These are phyloP conservation scores for Dasysyrphus tricinctus DNA, from an alignment of 2,888 invertebrate species.

Conservation along the genomic window DNA sequence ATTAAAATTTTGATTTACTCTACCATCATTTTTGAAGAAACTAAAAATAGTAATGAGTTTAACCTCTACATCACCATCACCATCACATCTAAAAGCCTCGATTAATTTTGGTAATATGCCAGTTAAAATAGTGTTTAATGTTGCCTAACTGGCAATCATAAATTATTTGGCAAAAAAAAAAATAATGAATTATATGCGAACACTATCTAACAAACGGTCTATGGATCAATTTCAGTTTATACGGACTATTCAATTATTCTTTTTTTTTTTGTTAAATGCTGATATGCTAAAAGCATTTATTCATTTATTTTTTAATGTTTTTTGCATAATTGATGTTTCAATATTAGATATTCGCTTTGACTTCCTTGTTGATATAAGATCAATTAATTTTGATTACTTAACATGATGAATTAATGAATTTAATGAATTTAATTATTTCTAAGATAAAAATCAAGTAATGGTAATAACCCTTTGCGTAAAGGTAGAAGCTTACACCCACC, in stretches of 20 bases:
- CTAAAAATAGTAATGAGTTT: not conserved
- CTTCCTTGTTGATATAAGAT: not conserved
- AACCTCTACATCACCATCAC: not conserved
- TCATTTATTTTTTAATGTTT: not conserved
- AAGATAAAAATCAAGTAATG: not conserved
- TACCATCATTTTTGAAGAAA: not conserved
- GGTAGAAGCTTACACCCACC: no score
- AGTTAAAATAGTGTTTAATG: slow-evolving; percentile 5
- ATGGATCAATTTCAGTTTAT: not conserved
- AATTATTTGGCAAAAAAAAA: not conserved
- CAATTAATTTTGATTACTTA: not conserved
- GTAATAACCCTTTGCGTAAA: not conserved
- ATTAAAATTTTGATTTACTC: not conserved
- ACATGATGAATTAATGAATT: not conserved
- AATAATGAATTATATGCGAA: not conserved
- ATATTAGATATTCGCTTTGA: not conserved
- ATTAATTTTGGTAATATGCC: not conserved
- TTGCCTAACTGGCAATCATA: slow-evolving; percentile 9
- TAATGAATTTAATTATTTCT: not conserved
- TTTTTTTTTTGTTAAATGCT: not conserved
- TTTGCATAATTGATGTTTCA: not conserved
- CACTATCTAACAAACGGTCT: not conserved
- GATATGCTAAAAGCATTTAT: not conserved
- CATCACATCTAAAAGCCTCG: not conserved
- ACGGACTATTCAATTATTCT: not conserved